A percentile compares a stretch with the other conserved stretches of the same genome.
Conservation (phyloP, 2,113 vertebrate genomes). For the Cyprinus carpio region DNA sequence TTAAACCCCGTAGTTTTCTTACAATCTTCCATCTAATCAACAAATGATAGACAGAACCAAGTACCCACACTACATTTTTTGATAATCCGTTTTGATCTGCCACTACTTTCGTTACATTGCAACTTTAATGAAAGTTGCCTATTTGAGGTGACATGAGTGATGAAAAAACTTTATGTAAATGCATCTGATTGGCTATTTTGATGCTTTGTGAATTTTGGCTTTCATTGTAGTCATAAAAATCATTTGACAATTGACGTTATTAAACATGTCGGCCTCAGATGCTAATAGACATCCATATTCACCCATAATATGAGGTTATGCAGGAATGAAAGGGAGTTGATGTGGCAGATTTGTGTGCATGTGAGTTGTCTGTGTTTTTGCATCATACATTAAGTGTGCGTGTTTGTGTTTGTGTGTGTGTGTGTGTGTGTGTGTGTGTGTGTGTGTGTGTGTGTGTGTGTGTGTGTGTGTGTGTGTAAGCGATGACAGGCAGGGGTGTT, state of each 20-base stretch:
- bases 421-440: no score
- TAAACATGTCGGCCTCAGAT: neutral
- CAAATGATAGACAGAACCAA: no score
- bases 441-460: neutral
- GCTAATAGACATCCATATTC: constrained; percentile 10
- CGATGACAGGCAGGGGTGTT: constrained; percentile 43
- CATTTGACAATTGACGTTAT: neutral
- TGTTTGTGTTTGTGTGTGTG: no score
- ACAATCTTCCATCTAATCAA: neutral
- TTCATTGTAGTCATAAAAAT: neutral
- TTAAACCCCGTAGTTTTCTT: neutral
- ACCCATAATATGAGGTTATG: neutral
- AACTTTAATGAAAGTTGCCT: neutral
- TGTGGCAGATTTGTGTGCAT: constrained; percentile 9
- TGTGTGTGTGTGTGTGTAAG: constrained; percentile 4
- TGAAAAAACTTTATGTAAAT: neutral
- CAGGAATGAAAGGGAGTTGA: neutral
- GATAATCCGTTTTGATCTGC: neutral
- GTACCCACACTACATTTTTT: neutral
- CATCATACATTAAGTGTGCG: neutral
- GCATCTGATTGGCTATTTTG: neutral
- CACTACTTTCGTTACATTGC: neutral
- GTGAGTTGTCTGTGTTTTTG: constrained; percentile 33
- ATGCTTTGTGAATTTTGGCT: neutral
- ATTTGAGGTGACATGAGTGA: neutral